Evolutionary conservation across 2,113 vertebrate species (phyloP).

Genomic region (Hippopotamus amphibius): DNA sequence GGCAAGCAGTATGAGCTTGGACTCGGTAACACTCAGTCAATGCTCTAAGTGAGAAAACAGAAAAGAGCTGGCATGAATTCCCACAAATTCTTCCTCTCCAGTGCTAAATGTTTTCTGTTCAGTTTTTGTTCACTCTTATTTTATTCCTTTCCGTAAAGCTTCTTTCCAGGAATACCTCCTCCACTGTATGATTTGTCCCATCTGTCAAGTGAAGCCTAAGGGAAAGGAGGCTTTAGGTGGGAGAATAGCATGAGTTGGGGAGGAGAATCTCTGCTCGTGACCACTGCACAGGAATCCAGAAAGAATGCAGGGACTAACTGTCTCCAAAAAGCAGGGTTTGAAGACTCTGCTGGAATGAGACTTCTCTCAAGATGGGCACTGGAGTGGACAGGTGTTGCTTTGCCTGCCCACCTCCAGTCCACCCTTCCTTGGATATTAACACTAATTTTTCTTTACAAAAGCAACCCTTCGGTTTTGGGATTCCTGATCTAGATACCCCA

Average conservation of each 20-base stretch:
- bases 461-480: neutral
- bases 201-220: neutral
- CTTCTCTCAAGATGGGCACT: neutral
- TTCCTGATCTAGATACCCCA: neutral
- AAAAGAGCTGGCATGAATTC: neutral
- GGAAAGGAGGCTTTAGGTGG: neutral
- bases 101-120: neutral
- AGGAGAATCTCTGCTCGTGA: neutral
- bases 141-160: neutral
- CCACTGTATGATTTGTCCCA: neutral
- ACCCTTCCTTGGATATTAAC: neutral
- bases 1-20: neutral
- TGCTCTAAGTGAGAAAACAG: neutral
- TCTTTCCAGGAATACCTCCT: slow-evolving; percentile 29
- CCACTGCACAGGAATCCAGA: neutral
- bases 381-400: neutral
- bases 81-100: neutral
- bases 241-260: neutral
- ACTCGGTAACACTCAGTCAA: neutral
- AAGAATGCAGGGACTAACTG: neutral
- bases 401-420: neutral
- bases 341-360: neutral
- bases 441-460: neutral
- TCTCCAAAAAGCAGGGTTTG: neutral
- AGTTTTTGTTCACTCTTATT: neutral